These are phyloP conservation scores for Paedocypris micromegethes DNA, from an alignment of 2,797 vertebrate genomes.

Conservation along the genomic window DNA sequence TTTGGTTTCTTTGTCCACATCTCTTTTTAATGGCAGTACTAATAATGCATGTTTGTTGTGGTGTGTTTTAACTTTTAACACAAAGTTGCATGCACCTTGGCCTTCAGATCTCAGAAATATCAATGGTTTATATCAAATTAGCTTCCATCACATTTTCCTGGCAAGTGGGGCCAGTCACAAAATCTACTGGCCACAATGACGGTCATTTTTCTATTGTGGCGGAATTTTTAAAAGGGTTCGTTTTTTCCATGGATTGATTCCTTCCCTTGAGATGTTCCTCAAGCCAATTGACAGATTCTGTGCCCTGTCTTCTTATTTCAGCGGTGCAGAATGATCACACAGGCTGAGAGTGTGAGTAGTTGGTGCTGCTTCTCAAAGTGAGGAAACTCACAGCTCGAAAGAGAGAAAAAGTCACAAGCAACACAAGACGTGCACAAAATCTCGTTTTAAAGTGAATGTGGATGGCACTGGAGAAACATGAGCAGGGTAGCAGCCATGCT, in stretches of 20 bases:
- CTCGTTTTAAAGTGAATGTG: constrained; percentile 46
- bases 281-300: constrained; percentile 53
- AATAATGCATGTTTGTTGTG: constrained; percentile 57
- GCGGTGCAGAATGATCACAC: constrained; percentile 69
- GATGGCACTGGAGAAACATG: constrained; percentile 51
- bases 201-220: constrained; percentile 27
- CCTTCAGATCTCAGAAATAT: constrained; percentile 35
- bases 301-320: constrained; percentile 64
- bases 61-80: constrained; percentile 41
- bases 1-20: constrained; percentile 7
- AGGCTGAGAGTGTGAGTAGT: constrained; percentile 69
- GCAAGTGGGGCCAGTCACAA: constrained; percentile 31
- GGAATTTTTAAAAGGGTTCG: constrained; percentile 14
- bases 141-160: too few species aligned
- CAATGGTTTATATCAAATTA: constrained; percentile 1
- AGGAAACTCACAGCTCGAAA: constrained; percentile 43
- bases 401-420: constrained; percentile 46
- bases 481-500: constrained; percentile 48
- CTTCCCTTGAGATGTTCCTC: constrained; percentile 38
- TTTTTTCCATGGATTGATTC: constrained; percentile 40
- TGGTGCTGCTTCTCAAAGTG: constrained; percentile 58
- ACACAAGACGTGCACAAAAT: constrained; percentile 45
- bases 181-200: constrained; percentile 16
- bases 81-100: constrained; percentile 44
- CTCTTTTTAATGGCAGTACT: constrained; percentile 35